phyloP scores from a whole-genome alignment of 2,797 vertebrate species.

The Okamejei kenojei region DNA sequence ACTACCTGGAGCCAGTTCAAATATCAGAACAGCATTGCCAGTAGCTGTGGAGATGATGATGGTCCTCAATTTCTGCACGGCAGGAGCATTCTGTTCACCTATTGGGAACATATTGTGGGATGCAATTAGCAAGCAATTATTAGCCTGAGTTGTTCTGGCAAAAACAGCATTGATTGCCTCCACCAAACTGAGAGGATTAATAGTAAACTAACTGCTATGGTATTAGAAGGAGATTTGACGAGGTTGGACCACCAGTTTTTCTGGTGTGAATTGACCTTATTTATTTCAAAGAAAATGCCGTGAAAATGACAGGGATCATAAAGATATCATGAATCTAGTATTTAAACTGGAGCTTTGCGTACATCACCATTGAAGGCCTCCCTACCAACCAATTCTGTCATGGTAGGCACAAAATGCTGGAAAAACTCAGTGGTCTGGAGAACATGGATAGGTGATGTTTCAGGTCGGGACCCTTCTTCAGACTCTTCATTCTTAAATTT shows the following conservation, averaged over 20 bases:
- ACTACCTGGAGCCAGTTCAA: neutral
- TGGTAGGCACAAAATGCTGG: too few relatives aligned
- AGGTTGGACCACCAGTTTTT: neutral
- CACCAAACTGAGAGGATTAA: neutral
- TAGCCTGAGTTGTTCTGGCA: neutral
- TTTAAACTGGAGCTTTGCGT: neutral
- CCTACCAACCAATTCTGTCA: neutral
- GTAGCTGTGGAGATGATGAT: slow-evolving; percentile 24
- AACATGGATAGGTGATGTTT: too few relatives aligned
- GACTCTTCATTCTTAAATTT: too few relatives aligned
- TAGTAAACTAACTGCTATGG: neutral
- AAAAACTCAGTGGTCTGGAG: too few relatives aligned
- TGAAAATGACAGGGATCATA: too few relatives aligned
- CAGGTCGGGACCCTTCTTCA: too few relatives aligned
- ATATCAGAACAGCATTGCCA: slow-evolving; percentile 12
- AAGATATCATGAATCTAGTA: neutral
- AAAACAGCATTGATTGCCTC: neutral
- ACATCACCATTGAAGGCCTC: too few relatives aligned
- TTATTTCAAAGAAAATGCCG: neutral
- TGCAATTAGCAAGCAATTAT: neutral
- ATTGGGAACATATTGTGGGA: neutral
- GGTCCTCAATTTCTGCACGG: slow-evolving; percentile 3
- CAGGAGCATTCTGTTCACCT: slow-evolving; percentile 13
- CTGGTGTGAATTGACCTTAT: neutral
- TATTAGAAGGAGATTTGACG: neutral